A percentile compares a stretch with the other conserved stretches of the same genome.
Conservation (phyloP, 2,888 invertebrate genomes). For the Acrobasis suavella region DNA sequence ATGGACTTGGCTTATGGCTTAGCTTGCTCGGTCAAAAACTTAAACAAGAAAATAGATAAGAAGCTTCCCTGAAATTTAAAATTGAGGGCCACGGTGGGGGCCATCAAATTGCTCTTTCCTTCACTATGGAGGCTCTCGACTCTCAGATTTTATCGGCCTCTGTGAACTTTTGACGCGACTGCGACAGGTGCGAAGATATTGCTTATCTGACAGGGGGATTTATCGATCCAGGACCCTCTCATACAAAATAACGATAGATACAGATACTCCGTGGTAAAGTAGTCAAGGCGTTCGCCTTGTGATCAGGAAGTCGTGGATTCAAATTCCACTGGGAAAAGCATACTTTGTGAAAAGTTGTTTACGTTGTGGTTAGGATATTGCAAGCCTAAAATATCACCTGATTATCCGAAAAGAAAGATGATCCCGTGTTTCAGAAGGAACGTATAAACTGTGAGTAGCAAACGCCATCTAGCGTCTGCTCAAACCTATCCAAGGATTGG, state of each 20-base stretch:
- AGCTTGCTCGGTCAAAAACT: neutral
- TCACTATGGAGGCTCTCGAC: conserved; percentile 13
- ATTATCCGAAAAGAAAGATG: no score
- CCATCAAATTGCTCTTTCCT: conserved; percentile 18
- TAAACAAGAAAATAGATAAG: neutral
- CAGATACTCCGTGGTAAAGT: neutral
- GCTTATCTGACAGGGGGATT: conserved; percentile 44
- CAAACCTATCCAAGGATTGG: no score
- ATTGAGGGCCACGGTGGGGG: neutral
- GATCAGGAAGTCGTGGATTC: no score
- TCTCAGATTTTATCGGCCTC: conserved; percentile 30
- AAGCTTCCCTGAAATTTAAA: neutral
- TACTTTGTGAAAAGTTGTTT: no score
- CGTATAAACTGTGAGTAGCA: no score
- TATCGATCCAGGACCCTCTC: conserved; percentile 33
- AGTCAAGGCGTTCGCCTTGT: no score
- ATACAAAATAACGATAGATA: neutral
- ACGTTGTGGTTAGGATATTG: no score
- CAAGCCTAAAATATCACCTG: no score
- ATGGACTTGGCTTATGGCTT: no score
- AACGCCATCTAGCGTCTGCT: no score
- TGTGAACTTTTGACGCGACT: conserved; percentile 41
- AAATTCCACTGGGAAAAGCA: no score
- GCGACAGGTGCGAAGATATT: conserved; percentile 55
- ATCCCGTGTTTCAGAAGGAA: no score